Percentiles rank a stretch among this genome's conserved stretches.
Conservation (phyloP, 1,140 invertebrate genomes). For the Rhysida immarginata region DNA sequence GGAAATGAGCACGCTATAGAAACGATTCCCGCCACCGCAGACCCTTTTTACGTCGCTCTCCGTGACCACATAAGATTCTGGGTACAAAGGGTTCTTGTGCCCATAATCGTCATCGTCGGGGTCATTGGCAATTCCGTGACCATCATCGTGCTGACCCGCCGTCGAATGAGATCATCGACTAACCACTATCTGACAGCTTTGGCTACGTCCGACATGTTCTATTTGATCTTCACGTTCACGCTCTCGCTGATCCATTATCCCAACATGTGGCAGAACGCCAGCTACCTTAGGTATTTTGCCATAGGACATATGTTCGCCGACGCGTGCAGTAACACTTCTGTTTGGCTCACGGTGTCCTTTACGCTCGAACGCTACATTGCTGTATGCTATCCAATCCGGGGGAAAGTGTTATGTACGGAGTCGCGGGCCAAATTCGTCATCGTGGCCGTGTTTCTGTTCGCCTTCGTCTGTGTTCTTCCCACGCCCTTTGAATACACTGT, state of each 20-base stretch:
- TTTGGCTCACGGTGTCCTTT: constrained; percentile 61
- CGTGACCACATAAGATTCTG: no score
- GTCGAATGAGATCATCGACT: constrained; percentile 56
- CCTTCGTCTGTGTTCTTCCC: constrained; percentile 42
- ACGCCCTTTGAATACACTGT: constrained; percentile 46
- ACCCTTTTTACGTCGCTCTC: no score
- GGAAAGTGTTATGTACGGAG: constrained; percentile 49
- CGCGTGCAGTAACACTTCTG: constrained; percentile 48
- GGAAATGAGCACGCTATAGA: no score
- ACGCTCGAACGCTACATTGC: constrained; percentile 62
- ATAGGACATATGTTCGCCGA: constrained; percentile 44
- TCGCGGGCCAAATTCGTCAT: constrained; percentile 38
- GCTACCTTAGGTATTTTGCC: constrained; percentile 36
- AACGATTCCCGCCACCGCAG: no score
- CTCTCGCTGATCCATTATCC: constrained; percentile 46
- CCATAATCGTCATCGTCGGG: constrained; percentile 48
- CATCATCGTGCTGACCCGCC: constrained; percentile 52
- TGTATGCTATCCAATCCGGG: constrained; percentile 55
- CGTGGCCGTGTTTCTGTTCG: constrained; percentile 41
- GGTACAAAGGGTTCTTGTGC: constrained; percentile 48
- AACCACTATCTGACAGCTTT: constrained; percentile 55
- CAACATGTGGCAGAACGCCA: constrained; percentile 30
- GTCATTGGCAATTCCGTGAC: constrained; percentile 53
- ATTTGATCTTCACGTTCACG: constrained; percentile 47
- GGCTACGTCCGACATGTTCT: constrained; percentile 52